Evolutionary conservation across 1,140 invertebrate species (phyloP), one percentile per base, ranked within the genome.

Genomic region (Drosophila sp.): DNA sequence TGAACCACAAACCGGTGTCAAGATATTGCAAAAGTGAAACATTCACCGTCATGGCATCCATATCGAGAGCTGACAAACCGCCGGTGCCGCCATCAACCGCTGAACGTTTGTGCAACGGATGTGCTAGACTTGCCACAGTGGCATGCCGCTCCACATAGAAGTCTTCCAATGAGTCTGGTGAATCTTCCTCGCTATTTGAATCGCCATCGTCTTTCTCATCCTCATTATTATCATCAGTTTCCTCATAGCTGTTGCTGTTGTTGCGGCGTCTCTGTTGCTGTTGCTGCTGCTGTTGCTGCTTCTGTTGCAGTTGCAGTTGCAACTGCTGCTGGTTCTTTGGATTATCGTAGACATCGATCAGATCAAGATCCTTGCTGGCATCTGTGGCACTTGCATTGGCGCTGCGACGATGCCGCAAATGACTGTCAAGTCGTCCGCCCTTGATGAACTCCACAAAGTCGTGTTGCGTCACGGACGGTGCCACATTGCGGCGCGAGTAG

Each of bases 371-470:
- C 21, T 21, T 21, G 21, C 4, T 21, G 21, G 21, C 21, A 21
- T 1, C 4, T 21, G 21, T 21, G 21, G 21, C 27, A 21, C 43
- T 34, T 4, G 13, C 54, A 18, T 86, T 86, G 27, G 27, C 58
- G 43, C 53, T 79, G 45, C 83, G 76, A 29, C 81, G 80, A 59
- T 90, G 86, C 21, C 91, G 54, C 76, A 95, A 93, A 53, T 96
- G 92, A 78, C 96, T 93, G 89, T 97, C 96, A 4, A 97, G 93
- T 16, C 96, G 93, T 18, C 96, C 96, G 14, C 96, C 96, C 87
- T 96, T 95, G 72, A 97, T 95, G 90, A 97, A 97, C 93, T 98
- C 97, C 13, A 97, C 96, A 91, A 99, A 98, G 91, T 99, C 98
- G 91, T 98, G 98, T 92, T 98, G 97, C 25, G 97, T 98, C 66